Evolutionary conservation across 2,797 vertebrate genomes (phyloP), one percentile per base, ranked within the genome.

Genomic region (Gymnothorax reevesii): DNA sequence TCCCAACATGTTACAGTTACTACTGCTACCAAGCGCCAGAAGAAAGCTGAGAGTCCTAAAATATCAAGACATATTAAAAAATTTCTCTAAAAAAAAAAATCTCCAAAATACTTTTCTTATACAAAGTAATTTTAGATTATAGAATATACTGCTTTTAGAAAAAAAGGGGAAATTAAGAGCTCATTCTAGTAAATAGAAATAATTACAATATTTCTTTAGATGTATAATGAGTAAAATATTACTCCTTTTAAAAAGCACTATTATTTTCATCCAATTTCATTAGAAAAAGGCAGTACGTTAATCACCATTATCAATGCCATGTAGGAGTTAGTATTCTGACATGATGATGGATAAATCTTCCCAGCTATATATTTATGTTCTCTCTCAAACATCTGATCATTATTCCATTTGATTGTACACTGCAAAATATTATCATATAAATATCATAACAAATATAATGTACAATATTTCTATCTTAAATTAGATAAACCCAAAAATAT

Each of bases 1-100:
- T 94, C 94, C 93, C 92, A 93, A 95, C 93, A 94, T 92, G 90
- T 94, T 57, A 33, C 86, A 90, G 79, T 77, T 84, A 85, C 80
- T 73, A 87, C 33, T 22, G 1, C 60, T 83, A 83, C 33, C 66
- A 83, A 12, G 42, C 15, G 66, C 42, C 12, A 59, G 0, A 10
- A 52, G 73, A 42, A 42, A 49, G 71, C 2, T 5, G 52, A 20
- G 7, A 25, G 27, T 64, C 3, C 22, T 66, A 66, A 7, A 66
- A 77, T 77, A 13, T 33, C 82, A 13, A 52, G n/a, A 49, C 25
- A 84, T 52, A 42, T 42, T 49, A 79, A 79, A 0, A 15, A 3
- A 33, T 75, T 9, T 79, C 33, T 8, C 10, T 42, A 42, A 42
- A 42, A 42, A 42, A 42, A 42, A 42, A 42, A 87, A 64, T 85